Evolutionary conservation across 1,140 invertebrate genomes (phyloP).

Genomic region (Ladona fulva): DNA sequence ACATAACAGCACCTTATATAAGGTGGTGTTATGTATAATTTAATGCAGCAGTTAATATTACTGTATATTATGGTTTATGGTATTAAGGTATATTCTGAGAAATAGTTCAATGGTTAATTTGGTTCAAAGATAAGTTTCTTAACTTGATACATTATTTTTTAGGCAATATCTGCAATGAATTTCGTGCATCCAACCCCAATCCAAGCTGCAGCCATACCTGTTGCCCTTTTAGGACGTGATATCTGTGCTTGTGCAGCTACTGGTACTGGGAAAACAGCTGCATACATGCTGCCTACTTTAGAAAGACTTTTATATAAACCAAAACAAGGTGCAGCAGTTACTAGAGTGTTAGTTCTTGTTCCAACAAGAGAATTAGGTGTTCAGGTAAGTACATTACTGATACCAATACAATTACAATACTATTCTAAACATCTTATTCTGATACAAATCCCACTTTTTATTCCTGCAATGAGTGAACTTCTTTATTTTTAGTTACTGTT

Average conservation of each 20-base stretch:
- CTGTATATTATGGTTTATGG: background rate
- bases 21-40: no score
- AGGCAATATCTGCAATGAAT: conserved; percentile 77
- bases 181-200: conserved; percentile 94
- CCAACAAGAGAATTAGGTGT: conserved; percentile 95
- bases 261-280: conserved; percentile 96
- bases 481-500: no score
- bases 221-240: conserved; percentile 82
- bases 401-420: no score
- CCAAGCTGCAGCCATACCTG: conserved; percentile 87
- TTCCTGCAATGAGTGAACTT: no score
- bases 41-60: no score
- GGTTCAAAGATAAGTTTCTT: no score
- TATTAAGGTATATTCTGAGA: background rate
- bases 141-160: conserved; percentile 16
- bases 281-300: conserved; percentile 95
- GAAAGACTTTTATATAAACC: conserved; percentile 82
- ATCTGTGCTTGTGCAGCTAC: conserved; percentile 95
- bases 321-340: conserved; percentile 50
- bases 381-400: conserved; percentile 53
- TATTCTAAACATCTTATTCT: no score
- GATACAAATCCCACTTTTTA: no score
- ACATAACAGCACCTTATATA: no score
- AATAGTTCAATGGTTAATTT: no score
- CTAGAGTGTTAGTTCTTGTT: conserved; percentile 85